Evolutionary conservation across 2,888 invertebrate genomes (phyloP).

Genomic region (Ennomos quercinarius): DNA sequence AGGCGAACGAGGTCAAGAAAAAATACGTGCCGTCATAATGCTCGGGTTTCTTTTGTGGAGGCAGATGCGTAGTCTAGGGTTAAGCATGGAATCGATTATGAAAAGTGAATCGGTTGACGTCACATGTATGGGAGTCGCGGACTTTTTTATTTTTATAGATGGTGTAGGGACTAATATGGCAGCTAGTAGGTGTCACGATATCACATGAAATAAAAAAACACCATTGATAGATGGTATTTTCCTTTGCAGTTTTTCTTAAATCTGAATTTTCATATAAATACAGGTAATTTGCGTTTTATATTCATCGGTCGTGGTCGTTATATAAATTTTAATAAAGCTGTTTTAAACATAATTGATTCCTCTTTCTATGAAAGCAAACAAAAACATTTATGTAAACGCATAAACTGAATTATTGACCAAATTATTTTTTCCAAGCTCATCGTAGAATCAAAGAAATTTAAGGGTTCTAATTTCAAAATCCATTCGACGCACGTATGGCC

Average conservation of each 20-base stretch:
- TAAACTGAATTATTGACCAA: conserved; percentile 19
- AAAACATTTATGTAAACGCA: not conserved
- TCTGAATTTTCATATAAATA: too few species aligned
- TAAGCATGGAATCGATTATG: conserved; percentile 73
- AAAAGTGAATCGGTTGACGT: conserved; percentile 76
- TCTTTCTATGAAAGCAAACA: too few species aligned
- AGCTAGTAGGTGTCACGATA: too few species aligned
- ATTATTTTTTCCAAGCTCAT: conserved; percentile 35
- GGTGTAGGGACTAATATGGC: too few species aligned
- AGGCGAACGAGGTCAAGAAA: conserved; percentile 83
- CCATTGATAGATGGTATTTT: too few species aligned
- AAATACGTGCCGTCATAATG: conserved; percentile 81
- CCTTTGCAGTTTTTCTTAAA: too few species aligned
- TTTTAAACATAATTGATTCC: too few species aligned
- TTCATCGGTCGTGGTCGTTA: too few species aligned
- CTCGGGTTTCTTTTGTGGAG: conserved; percentile 76
- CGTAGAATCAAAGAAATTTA: conserved; percentile 44
- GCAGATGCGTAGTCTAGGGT: conserved; percentile 82
- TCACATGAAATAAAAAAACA: not conserved
- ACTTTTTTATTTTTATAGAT: not conserved
- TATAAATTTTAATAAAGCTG: too few species aligned
- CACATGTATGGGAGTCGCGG: conserved; percentile 34
- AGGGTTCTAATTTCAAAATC: conserved; percentile 70
- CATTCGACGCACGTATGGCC: conserved; percentile 62
- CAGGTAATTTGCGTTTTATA: too few species aligned